Conservation (phyloP, 2,113 vertebrate genomes). For the Phodopus roborovskii region DNA sequence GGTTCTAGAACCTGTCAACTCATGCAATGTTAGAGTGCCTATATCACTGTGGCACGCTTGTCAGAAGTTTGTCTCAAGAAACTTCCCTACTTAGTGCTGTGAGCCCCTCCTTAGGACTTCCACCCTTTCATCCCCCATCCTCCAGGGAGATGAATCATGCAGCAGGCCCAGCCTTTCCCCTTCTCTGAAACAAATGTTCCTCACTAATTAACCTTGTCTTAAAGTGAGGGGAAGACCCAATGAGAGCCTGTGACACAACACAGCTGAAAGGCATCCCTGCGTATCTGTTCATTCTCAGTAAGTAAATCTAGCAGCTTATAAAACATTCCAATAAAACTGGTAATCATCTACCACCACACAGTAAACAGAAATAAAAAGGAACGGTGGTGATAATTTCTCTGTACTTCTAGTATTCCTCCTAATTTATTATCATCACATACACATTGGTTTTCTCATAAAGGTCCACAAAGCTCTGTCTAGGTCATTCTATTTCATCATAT, state of each 20-base stretch:
- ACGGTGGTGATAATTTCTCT: constrained; percentile 62
- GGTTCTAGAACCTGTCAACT: not conserved
- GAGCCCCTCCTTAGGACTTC: not conserved
- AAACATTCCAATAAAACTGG: constrained; percentile 76
- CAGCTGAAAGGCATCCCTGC: constrained; percentile 64
- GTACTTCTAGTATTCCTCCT: constrained; percentile 50
- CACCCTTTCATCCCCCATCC: not conserved
- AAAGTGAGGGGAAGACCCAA: constrained; percentile 61
- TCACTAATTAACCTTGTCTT: constrained; percentile 61
- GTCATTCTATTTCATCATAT: not conserved
- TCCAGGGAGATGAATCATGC: not conserved
- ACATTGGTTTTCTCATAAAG: constrained; percentile 43
- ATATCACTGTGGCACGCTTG: not conserved
- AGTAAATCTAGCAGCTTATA: constrained; percentile 78
- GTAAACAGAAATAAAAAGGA: constrained; percentile 78
- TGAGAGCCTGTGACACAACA: constrained; percentile 31
- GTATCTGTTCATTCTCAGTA: constrained; percentile 71
- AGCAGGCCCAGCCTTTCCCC: not conserved
- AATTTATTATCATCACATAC: constrained; percentile 59
- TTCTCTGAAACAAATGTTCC: not conserved
- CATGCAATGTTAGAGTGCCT: not conserved
- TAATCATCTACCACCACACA: constrained; percentile 72
- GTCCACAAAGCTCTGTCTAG: not conserved
- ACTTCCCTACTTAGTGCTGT: not conserved
- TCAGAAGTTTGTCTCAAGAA: constrained; percentile 10